Evolutionary conservation across 2,888 invertebrate genomes (phyloP).

Genomic region (Osmoderma eremita): DNA sequence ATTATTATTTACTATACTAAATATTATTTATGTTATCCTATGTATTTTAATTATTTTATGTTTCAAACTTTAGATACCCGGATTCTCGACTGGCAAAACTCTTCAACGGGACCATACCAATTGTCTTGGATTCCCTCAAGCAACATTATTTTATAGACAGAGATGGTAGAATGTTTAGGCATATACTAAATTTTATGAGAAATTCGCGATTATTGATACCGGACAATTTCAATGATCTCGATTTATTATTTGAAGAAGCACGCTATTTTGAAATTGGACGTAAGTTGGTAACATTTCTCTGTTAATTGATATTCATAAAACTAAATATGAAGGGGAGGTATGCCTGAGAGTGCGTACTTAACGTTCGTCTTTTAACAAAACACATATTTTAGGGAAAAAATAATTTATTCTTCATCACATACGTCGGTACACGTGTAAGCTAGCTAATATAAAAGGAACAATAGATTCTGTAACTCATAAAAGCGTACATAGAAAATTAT

Average conservation of each 20-base stretch:
- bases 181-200: slow-evolving; percentile 96
- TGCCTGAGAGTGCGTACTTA: too few species aligned
- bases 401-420: too few species aligned
- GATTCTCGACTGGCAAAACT: slow-evolving; percentile 91
- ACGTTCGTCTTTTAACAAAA: too few species aligned
- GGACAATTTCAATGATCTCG: slow-evolving; percentile 85
- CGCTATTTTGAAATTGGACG: slow-evolving; percentile 89
- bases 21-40: too few species aligned
- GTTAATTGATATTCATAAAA: not conserved
- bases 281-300: slow-evolving; percentile 65
- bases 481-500: too few species aligned
- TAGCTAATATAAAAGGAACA: too few species aligned
- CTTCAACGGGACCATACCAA: slow-evolving; percentile 95
- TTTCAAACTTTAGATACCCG: slow-evolving; percentile 78
- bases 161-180: slow-evolving; percentile 97
- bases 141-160: slow-evolving; percentile 99
- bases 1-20: too few species aligned
- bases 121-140: slow-evolving; percentile 93
- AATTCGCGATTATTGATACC: slow-evolving; percentile 89
- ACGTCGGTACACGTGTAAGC: too few species aligned
- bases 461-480: too few species aligned
- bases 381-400: too few species aligned
- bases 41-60: not conserved
- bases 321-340: not conserved
- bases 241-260: slow-evolving; percentile 90